Percentiles rank a stretch among this genome's conserved stretches.
Conservation (phyloP, 2,113 vertebrate species). For the Leptocoma aspasia region DNA sequence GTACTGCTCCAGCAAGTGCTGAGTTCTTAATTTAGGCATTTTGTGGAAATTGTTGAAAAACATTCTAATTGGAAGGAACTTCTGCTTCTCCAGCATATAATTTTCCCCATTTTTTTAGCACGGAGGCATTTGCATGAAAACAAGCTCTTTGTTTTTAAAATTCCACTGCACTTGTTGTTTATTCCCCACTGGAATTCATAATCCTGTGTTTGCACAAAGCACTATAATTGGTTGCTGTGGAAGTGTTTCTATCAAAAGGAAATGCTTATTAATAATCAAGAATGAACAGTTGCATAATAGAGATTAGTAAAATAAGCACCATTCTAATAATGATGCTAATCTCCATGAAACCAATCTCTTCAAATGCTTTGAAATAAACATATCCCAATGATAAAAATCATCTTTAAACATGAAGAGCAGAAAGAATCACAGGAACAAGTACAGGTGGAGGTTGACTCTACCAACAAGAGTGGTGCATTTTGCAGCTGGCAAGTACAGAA, state of each 20-base stretch:
- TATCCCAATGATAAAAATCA: background rate
- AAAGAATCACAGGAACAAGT: background rate
- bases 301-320: constrained; percentile 39
- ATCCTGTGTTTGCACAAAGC: constrained; percentile 60
- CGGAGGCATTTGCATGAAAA: constrained; percentile 54
- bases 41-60: constrained; percentile 55
- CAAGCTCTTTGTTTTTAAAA: constrained; percentile 49
- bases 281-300: constrained; percentile 45
- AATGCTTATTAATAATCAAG: constrained; percentile 58
- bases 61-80: constrained; percentile 57
- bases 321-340: constrained; percentile 49
- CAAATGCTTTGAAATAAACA: constrained; percentile 7
- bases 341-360: constrained; percentile 15
- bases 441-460: background rate
- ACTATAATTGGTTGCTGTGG: constrained; percentile 56
- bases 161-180: constrained; percentile 51
- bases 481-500: background rate
- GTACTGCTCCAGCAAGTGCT: background rate
- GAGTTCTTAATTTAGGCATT: constrained; percentile 39
- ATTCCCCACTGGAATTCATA: constrained; percentile 63
- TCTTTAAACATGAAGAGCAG: background rate
- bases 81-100: constrained; percentile 40
- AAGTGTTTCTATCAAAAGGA: constrained; percentile 60
- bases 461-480: background rate
- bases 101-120: constrained; percentile 35